These are phyloP conservation scores for Neuroterus valhalla DNA, from an alignment of 1,140 invertebrate genomes.

Conservation along the genomic window DNA sequence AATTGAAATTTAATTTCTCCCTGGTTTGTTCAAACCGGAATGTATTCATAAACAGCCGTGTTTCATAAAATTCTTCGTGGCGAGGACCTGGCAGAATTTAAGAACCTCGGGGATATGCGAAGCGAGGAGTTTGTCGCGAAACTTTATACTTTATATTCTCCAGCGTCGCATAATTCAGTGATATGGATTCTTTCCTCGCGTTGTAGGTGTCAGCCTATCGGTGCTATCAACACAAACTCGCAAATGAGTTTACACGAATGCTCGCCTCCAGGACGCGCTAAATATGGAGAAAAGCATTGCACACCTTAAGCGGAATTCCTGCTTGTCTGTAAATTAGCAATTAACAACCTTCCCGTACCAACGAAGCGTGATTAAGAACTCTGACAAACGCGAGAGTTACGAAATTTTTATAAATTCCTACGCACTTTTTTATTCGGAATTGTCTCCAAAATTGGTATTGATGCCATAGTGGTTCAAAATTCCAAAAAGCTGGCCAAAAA, in stretches of 20 bases:
- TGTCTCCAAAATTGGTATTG: conserved; percentile 3
- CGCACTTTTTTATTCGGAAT: not conserved
- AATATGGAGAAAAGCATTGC: conserved; percentile 16
- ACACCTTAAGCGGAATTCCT: conserved; percentile 21
- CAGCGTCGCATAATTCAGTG: conserved; percentile 36
- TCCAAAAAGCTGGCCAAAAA: no score
- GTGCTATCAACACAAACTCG: conserved; percentile 5
- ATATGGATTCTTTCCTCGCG: not conserved
- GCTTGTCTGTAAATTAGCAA: conserved; percentile 26
- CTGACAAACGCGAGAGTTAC: conserved; percentile 4
- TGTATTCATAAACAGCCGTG: no score
- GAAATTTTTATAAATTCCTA: not conserved
- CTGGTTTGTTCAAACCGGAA: no score
- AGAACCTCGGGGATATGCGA: not conserved
- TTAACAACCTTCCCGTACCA: conserved; percentile 26
- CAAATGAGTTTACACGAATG: conserved; percentile 27
- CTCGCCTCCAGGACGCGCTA: conserved; percentile 14
- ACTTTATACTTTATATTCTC: conserved; percentile 34
- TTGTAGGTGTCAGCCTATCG: conserved; percentile 11
- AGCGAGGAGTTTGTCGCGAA: conserved; percentile 33
- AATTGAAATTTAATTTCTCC: no score
- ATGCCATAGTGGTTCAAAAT: not conserved
- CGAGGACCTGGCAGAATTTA: conserved; percentile 11
- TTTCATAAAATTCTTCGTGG: not conserved
- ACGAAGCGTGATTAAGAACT: conserved; percentile 11